phyloP scores from a whole-genome alignment of 2,113 vertebrate genomes.

The Passer domesticus region DNA sequence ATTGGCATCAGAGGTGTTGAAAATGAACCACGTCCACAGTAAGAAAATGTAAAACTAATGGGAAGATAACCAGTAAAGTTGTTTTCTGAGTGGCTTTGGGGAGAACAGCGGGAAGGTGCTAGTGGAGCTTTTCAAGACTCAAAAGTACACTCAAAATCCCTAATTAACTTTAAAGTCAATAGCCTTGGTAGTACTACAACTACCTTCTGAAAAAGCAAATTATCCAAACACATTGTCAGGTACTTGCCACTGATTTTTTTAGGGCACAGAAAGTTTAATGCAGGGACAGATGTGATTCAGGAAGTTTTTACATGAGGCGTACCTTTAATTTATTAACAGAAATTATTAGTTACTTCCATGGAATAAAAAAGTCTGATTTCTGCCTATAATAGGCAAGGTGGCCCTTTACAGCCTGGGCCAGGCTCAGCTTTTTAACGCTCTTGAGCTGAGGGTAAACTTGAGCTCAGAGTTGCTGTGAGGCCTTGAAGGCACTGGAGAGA shows the following conservation, averaged over 20 bases:
- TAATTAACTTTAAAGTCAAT: background rate
- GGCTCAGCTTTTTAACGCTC: background rate
- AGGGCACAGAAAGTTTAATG: background rate
- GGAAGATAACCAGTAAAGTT: background rate
- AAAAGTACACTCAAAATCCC: constrained; percentile 4
- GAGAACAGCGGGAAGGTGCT: background rate
- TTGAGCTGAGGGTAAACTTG: background rate
- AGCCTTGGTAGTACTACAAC: background rate
- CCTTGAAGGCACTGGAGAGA: background rate
- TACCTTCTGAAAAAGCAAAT: background rate
- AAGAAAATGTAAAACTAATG: background rate
- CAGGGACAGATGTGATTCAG: background rate
- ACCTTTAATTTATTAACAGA: background rate
- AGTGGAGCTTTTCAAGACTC: constrained; percentile 5
- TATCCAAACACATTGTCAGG: background rate
- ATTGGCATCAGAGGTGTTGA: background rate
- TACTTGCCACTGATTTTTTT: background rate
- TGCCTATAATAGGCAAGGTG: background rate
- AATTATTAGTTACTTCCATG: constrained; percentile 1
- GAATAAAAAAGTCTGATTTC: background rate
- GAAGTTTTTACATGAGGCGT: background rate
- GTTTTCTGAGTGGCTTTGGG: background rate
- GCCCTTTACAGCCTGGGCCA: background rate
- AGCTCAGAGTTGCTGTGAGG: background rate
- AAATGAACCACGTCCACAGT: background rate